A percentile compares a stretch with the other conserved stretches of the same genome.
phyloP scores from a whole-genome alignment of 1,140 invertebrate genomes.

The Manduca sexta region DNA sequence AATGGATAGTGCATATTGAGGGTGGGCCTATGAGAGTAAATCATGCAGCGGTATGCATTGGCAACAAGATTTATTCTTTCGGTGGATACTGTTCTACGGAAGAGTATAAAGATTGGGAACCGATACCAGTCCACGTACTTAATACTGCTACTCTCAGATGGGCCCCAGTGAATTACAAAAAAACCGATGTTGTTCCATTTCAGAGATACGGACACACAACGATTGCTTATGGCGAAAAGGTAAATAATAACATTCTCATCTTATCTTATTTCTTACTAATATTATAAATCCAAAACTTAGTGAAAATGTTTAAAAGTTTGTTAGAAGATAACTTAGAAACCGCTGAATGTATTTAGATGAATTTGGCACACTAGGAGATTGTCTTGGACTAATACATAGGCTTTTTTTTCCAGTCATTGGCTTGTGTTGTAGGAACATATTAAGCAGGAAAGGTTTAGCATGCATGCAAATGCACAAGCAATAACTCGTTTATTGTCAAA shows the following conservation, averaged over 20 bases:
- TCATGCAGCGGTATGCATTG: slow-evolving; percentile 91
- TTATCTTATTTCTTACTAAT: too few relatives aligned
- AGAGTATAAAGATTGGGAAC: slow-evolving; percentile 81
- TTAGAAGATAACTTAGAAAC: too few relatives aligned
- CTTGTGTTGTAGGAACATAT: too few relatives aligned
- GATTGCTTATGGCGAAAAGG: slow-evolving; percentile 82
- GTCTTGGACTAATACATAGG: too few relatives aligned
- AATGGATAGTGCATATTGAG: slow-evolving; percentile 87
- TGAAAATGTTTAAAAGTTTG: too few relatives aligned
- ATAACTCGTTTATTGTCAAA: too few relatives aligned
- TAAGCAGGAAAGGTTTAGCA: too few relatives aligned
- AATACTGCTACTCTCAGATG: slow-evolving; percentile 82
- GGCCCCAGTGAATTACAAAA: slow-evolving; percentile 55
- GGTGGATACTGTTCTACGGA: slow-evolving; percentile 88
- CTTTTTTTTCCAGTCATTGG: too few relatives aligned
- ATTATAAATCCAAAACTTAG: too few relatives aligned
- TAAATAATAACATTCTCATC: slow-evolving; percentile 40
- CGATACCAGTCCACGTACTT: slow-evolving; percentile 92
- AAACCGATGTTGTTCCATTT: slow-evolving; percentile 43
- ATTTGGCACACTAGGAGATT: too few relatives aligned
- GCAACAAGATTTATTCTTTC: slow-evolving; percentile 89
- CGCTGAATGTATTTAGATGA: too few relatives aligned
- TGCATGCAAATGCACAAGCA: too few relatives aligned
- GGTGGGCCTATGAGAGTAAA: slow-evolving; percentile 89
- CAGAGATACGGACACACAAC: slow-evolving; percentile 90